Percentiles rank a stretch among this genome's conserved stretches.
phyloP scores from a whole-genome alignment of 2,888 invertebrate genomes.

The Cheilosia soror region DNA sequence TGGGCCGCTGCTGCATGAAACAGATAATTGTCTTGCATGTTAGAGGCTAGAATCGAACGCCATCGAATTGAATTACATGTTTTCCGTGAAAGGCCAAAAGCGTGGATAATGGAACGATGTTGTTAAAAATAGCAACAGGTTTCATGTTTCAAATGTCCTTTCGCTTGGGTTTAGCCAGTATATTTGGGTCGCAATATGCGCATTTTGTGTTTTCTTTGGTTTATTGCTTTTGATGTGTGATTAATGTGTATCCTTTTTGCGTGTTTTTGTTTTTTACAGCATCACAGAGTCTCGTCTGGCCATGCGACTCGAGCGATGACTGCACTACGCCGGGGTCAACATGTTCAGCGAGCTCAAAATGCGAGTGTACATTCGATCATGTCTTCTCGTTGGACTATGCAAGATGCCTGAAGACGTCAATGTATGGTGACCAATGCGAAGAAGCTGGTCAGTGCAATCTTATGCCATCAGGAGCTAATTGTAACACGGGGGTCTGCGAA shows the following conservation, averaged over 20 bases:
- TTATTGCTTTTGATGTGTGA: neutral
- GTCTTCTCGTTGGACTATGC: constrained; percentile 81
- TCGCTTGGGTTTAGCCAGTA: neutral
- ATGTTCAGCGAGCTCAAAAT: constrained; percentile 79
- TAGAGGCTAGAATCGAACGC: neutral
- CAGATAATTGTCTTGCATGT: constrained; percentile 64
- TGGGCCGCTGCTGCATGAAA: neutral
- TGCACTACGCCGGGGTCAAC: constrained; percentile 80
- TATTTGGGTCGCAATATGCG: constrained; percentile 28
- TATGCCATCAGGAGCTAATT: constrained; percentile 84
- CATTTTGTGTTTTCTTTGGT: neutral
- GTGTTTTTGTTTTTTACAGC: constrained; percentile 50
- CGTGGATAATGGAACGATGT: neutral
- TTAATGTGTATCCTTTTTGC: constrained; percentile 3
- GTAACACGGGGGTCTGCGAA: constrained; percentile 83
- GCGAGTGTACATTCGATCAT: constrained; percentile 80
- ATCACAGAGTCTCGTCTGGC: constrained; percentile 79
- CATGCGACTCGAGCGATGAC: constrained; percentile 80
- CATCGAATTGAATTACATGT: constrained; percentile 23
- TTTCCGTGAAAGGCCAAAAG: constrained; percentile 37
- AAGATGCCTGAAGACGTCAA: constrained; percentile 82
- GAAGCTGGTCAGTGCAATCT: constrained; percentile 83
- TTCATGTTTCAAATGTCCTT: constrained; percentile 22
- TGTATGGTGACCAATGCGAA: constrained; percentile 82
- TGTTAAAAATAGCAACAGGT: constrained; percentile 29